Conservation (phyloP, 2,113 vertebrate species). For the Plecotus auritus region DNA sequence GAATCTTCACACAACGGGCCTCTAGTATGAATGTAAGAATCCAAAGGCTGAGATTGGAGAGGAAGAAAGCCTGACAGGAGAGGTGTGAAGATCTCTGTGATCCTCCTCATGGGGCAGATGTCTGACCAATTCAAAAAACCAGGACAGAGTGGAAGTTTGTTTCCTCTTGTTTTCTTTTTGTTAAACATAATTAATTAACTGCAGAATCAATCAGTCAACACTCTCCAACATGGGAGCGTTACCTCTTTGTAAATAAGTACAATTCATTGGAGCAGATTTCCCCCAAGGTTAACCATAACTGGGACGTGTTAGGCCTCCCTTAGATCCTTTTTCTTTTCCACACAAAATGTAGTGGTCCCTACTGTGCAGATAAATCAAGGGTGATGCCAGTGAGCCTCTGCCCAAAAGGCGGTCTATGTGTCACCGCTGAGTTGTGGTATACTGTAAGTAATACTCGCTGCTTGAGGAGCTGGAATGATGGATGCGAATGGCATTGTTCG, state of each 20-base stretch:
- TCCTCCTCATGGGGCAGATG: neutral
- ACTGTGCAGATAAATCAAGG: neutral
- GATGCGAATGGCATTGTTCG: slow-evolving; percentile 47
- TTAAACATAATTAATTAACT: neutral
- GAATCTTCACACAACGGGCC: too few species aligned
- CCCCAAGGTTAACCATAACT: neutral
- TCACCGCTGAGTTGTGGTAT: neutral
- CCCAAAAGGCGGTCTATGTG: neutral
- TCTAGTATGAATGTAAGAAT: neutral
- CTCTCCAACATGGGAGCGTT: neutral
- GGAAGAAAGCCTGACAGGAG: neutral
- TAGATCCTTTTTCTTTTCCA: neutral
- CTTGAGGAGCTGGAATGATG: slow-evolving; percentile 19
- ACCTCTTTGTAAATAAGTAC: neutral
- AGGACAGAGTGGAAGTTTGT: neutral
- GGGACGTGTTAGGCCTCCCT: neutral
- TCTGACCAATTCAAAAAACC: neutral
- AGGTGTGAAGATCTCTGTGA: neutral
- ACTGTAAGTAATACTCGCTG: slow-evolving; percentile 33
- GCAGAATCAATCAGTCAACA: neutral
- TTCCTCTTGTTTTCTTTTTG: neutral
- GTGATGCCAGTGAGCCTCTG: neutral
- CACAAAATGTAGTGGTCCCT: neutral
- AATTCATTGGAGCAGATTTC: neutral
- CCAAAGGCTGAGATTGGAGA: neutral